Evolutionary conservation across 92 coral and sea anemone genomes (phyloP).

Genomic region (Heteractis magnifica): DNA sequence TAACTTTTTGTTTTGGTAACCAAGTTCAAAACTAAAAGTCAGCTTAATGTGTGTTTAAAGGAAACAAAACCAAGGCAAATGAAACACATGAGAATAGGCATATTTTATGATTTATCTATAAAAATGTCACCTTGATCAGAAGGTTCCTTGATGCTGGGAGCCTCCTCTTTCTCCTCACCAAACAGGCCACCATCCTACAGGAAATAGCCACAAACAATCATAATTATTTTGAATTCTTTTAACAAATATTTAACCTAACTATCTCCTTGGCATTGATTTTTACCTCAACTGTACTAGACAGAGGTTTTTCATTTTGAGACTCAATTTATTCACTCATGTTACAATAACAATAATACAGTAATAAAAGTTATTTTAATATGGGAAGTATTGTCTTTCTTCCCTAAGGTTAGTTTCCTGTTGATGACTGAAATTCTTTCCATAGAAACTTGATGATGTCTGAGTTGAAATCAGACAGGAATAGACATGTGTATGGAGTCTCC

Average conservation of each 20-base stretch:
- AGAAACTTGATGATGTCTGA: neutral
- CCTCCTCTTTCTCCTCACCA: conserved; percentile 58
- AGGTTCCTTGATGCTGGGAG: conserved; percentile 39
- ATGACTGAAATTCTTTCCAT: neutral
- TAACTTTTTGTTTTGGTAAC: too few species aligned
- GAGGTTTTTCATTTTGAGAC: neutral
- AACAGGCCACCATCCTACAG: conserved; percentile 56
- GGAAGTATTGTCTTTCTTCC: neutral
- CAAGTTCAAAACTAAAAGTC: too few species aligned
- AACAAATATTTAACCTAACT: neutral
- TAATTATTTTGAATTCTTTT: neutral
- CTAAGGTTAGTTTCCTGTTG: neutral
- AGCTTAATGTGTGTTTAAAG: too few species aligned
- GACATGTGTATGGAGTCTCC: neutral
- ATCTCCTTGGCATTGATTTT: neutral
- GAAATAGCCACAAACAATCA: neutral
- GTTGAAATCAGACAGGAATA: neutral
- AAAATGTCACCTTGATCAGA: conserved; percentile 57
- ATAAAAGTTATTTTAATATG: neutral
- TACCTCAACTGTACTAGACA: neutral
- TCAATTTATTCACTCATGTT: neutral
- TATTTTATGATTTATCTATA: too few species aligned
- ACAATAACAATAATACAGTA: too few species aligned
- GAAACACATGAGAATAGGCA: too few species aligned
- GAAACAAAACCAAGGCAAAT: too few species aligned